Evolutionary conservation across 2,888 invertebrate genomes (phyloP).

Genomic region (Euplagia quadripunctaria): DNA sequence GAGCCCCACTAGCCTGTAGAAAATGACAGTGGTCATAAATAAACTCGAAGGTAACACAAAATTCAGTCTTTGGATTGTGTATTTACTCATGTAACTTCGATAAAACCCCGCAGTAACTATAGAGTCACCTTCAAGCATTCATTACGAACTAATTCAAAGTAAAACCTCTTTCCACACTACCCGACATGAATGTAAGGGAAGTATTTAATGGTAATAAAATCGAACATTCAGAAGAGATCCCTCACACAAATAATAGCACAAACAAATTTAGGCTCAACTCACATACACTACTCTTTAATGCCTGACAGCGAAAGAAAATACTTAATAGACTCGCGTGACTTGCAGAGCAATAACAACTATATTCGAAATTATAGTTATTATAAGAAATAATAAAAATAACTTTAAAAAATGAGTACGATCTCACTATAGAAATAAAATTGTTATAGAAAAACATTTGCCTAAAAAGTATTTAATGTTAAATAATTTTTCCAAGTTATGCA

Average conservation of each 20-base stretch:
- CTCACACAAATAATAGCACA: slow-evolving; percentile 65
- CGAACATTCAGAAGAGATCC: slow-evolving; percentile 62
- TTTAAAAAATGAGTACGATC: too few relatives aligned
- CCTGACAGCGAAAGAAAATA: not conserved
- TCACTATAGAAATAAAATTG: too few relatives aligned
- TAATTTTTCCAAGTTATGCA: too few relatives aligned
- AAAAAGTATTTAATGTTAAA: not conserved
- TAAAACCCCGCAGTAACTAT: not conserved
- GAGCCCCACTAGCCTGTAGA: too few relatives aligned
- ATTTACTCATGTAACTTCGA: not conserved
- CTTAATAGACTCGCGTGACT: not conserved
- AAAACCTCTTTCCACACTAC: slow-evolving; percentile 19
- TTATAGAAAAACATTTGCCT: not conserved
- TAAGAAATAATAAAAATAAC: too few relatives aligned
- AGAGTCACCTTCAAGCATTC: slow-evolving; percentile 8
- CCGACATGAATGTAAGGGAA: slow-evolving; percentile 26
- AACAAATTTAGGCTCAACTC: slow-evolving; percentile 47
- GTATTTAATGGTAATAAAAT: slow-evolving; percentile 61
- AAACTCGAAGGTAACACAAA: not conserved
- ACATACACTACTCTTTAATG: not conserved
- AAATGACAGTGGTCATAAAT: too few relatives aligned
- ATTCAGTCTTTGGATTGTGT: not conserved
- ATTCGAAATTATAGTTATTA: too few relatives aligned
- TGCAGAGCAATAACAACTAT: not conserved
- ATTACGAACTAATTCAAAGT: slow-evolving; percentile 25